Evolutionary conservation across 2,888 invertebrate genomes (phyloP).

Genomic region (Parelbella ahira): DNA sequence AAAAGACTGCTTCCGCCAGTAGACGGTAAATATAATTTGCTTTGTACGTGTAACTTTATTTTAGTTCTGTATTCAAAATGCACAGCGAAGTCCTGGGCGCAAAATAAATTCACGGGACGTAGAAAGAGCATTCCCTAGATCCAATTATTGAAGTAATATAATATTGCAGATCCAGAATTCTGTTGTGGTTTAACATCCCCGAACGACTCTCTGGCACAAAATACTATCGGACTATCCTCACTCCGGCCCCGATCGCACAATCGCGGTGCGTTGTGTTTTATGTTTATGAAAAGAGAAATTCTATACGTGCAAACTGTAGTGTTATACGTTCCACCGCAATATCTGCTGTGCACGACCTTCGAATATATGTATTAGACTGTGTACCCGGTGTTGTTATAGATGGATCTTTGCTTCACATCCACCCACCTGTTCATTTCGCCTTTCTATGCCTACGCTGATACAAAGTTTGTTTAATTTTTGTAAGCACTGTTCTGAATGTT

Average conservation of each 20-base stretch:
- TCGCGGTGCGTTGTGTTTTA: slow-evolving; percentile 81
- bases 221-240: slow-evolving; percentile 75
- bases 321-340: slow-evolving; percentile 46
- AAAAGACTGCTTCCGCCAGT: slow-evolving; percentile 95
- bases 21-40: slow-evolving; percentile 82
- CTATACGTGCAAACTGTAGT: slow-evolving; percentile 43
- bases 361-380: slow-evolving; percentile 34
- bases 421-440: slow-evolving; percentile 23
- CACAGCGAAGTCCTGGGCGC: not conserved
- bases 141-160: slow-evolving; percentile 36
- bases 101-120: not conserved
- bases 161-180: slow-evolving; percentile 93
- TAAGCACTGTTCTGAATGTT: slow-evolving; percentile 30
- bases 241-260: slow-evolving; percentile 80
- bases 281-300: slow-evolving; percentile 80
- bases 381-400: slow-evolving; percentile 38
- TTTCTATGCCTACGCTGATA: slow-evolving; percentile 14
- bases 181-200: slow-evolving; percentile 92
- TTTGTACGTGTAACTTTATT: not conserved
- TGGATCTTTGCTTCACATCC: slow-evolving; percentile 46
- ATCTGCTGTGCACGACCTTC: slow-evolving; percentile 47
- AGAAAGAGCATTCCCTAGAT: slow-evolving; percentile 5
- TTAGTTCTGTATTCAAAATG: not conserved
- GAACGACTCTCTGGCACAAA: slow-evolving; percentile 85
- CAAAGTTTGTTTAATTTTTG: slow-evolving; percentile 32